These are phyloP conservation scores for Ophiothrix spiculata DNA, from an alignment of 35 echinoderm and acorn worm species.

Conservation along the genomic window DNA sequence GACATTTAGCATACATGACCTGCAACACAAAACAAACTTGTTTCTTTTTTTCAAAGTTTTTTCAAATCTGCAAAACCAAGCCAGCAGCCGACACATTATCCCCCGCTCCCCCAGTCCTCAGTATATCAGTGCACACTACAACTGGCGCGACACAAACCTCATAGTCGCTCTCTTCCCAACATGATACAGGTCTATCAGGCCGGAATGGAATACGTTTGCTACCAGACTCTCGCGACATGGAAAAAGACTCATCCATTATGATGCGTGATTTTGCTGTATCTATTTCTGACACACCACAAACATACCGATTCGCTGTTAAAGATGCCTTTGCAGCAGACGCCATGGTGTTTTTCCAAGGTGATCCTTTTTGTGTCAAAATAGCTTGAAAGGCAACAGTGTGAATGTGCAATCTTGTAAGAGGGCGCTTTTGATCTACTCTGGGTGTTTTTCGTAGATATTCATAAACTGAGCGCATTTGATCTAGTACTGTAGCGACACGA, in stretches of 20 bases:
- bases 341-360: slow-evolving; percentile 95
- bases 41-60: no score
- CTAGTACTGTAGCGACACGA: slow-evolving; percentile 79
- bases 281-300: slow-evolving; percentile 59
- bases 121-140: slow-evolving; percentile 81
- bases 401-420: slow-evolving; percentile 70
- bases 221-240: slow-evolving; percentile 54
- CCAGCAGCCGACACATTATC: slow-evolving; percentile 88
- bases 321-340: slow-evolving; percentile 90
- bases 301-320: slow-evolving; percentile 78
- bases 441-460: slow-evolving; percentile 41
- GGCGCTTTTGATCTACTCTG: slow-evolving; percentile 9
- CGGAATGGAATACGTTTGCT: slow-evolving; percentile 63
- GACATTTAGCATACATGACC: no score
- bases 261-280: slow-evolving; percentile 72
- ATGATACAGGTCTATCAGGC: slow-evolving; percentile 79
- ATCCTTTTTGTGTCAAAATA: slow-evolving; percentile 74
- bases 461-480: slow-evolving; percentile 83
- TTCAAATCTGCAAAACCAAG: slow-evolving; percentile 67
- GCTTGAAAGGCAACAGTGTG: slow-evolving; percentile 99
- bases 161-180: slow-evolving; percentile 85
- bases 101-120: slow-evolving; percentile 79
- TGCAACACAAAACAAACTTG: no score
- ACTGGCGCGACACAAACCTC: slow-evolving; percentile 92
- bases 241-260: slow-evolving; percentile 97